Evolutionary conservation across 2,888 invertebrate genomes (phyloP), one percentile per base, ranked within the genome.

Genomic region (Camponotus fellah): DNA sequence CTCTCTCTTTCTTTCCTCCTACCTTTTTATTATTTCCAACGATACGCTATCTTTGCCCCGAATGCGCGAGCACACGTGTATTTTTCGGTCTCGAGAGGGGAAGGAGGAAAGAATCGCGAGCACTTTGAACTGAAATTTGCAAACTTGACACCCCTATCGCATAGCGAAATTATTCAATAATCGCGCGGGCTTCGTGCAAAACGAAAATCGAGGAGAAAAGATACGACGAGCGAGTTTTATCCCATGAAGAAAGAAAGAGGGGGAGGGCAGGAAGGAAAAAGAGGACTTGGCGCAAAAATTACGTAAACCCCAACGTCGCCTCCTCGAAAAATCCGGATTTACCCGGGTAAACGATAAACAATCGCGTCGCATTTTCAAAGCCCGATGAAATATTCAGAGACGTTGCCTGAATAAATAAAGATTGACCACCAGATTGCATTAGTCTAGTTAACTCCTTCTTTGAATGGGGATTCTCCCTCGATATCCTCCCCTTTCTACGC

Each of bases 401-500:
- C 21, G 5, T n/a, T 46, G 3, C 12, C 58, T 26, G 43, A 46
- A 79, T 60, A 60, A 80, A 49, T 80, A 60, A 72, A 77, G 74
- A 60, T 60, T 37, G 74, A 60, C 79, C 60, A 5, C 9, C 60
- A 60, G 74, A 80, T 80, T 72, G 60, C 60, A 60, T 72, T 80
- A 71, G 79, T 34, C 60, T 37, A 49, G 74, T 80, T 80, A 80
- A 80, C 53, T 49, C 34, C 79, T 34, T 34, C 3, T 10, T 43
- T 5, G 34, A 71, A 56, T 32, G n/a, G 56, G 17, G n/a, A 60
- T 79, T 37, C 37, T 76, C 26, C n/a, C 49, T 3, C 26, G 34
- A 40, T 34, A 49, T 21, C 34, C 12, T 17, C 9, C 5, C 40
- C 34, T 12, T 53, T 10, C 37, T 56, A 43, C 34, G 60, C 21